phyloP scores from a whole-genome alignment of 2,113 vertebrate genomes.

The Brachionichthys hirsutus region DNA sequence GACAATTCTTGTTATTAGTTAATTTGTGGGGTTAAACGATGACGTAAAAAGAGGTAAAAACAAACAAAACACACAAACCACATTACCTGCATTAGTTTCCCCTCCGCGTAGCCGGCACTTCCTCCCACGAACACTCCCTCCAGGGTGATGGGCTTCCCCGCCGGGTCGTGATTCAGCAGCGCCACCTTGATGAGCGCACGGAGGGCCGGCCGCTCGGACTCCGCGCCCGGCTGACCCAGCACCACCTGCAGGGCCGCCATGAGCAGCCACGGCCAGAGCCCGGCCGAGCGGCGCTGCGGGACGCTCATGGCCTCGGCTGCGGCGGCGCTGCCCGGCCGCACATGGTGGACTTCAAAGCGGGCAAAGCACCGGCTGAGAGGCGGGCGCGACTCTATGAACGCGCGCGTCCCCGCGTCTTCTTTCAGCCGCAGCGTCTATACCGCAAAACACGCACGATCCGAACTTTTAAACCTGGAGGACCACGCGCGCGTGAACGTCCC shows the following conservation, averaged over 20 bases:
- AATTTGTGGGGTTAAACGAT: background rate
- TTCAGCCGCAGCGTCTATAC: slow-evolving; percentile 10
- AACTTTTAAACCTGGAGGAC: slow-evolving; percentile 30
- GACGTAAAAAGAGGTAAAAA: background rate
- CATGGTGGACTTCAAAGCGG: slow-evolving; percentile 86
- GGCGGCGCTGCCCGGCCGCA: slow-evolving; percentile 84
- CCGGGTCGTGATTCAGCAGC: slow-evolving; percentile 85
- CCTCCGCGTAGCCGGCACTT: slow-evolving; percentile 86
- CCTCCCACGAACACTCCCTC: slow-evolving; percentile 90
- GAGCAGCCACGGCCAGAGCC: slow-evolving; percentile 97
- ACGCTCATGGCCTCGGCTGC: slow-evolving; percentile 95
- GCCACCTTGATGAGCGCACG: slow-evolving; percentile 90
- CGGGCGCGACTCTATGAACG: background rate
- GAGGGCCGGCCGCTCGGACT: slow-evolving; percentile 83
- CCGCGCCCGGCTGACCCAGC: slow-evolving; percentile 85
- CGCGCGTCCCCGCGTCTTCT: slow-evolving; percentile 13
- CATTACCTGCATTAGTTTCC: slow-evolving; percentile 94
- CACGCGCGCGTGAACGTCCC: slow-evolving; percentile 35
- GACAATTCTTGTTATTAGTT: no score
- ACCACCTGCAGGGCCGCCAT: slow-evolving; percentile 90
- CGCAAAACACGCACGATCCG: slow-evolving; percentile 42
- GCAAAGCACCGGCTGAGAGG: slow-evolving; percentile 58
- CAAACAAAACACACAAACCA: background rate
- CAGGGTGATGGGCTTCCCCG: slow-evolving; percentile 83
- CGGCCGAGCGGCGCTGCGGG: slow-evolving; percentile 90